phyloP scores from a whole-genome alignment of 1,140 invertebrate species.

The Neodiprion pinetum region DNA sequence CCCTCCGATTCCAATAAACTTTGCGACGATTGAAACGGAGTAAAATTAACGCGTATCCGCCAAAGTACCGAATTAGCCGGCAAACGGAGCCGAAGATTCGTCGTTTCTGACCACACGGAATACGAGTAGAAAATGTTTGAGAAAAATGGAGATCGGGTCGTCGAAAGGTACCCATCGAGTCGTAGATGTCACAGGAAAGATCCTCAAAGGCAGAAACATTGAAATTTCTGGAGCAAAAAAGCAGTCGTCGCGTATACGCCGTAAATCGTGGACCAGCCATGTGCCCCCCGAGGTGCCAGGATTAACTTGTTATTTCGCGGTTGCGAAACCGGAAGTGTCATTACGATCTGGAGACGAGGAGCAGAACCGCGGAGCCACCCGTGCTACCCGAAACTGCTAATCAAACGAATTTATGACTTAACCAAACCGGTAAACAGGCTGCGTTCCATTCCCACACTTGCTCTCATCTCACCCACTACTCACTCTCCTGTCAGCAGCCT shows the following conservation, averaged over 20 bases:
- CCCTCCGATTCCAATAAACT: too few species aligned
- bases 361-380: slow-evolving; percentile 26
- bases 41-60: too few species aligned
- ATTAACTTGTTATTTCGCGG: slow-evolving; percentile 24
- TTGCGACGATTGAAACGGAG: too few species aligned
- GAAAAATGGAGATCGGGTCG: too few species aligned
- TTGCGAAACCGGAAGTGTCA: slow-evolving; percentile 33
- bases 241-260: background rate
- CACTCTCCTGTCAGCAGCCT: slow-evolving; percentile 3
- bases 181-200: too few species aligned
- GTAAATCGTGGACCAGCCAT: background rate
- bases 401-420: slow-evolving; percentile 23
- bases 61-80: too few species aligned
- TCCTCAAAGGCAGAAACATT: too few species aligned
- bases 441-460: background rate
- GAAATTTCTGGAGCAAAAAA: too few species aligned
- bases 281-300: slow-evolving; percentile 15
- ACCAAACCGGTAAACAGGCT: slow-evolving; percentile 4
- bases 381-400: slow-evolving; percentile 27
- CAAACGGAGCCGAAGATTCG: too few species aligned
- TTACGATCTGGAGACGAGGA: slow-evolving; percentile 30
- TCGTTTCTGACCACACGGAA: too few species aligned
- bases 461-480: background rate
- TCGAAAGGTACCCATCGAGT: too few species aligned
- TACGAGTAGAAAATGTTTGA: too few species aligned